phyloP scores from a whole-genome alignment of 2,797 vertebrate species.

The Lemur catta region DNA sequence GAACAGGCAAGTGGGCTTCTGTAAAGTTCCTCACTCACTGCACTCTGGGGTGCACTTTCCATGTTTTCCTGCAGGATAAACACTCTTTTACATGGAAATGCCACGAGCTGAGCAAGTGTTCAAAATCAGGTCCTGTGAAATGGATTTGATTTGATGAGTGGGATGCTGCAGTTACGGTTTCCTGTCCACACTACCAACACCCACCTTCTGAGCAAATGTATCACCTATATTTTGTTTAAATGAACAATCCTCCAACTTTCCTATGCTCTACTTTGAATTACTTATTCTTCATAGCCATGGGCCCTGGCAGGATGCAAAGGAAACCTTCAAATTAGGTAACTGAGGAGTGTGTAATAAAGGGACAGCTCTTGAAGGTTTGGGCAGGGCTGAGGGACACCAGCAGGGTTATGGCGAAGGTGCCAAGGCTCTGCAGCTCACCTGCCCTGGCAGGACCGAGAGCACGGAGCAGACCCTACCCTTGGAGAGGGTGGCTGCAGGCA shows the following conservation, averaged over 20 bases:
- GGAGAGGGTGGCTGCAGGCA: not conserved
- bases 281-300: not conserved
- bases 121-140: fast-evolving
- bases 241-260: not conserved
- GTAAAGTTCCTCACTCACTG: no score
- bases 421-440: not conserved
- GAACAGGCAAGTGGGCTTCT: not conserved
- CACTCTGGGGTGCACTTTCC: not conserved
- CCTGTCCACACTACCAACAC: no score
- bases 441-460: not conserved
- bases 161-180: not conserved
- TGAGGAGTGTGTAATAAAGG: not conserved
- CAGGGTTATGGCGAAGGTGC: not conserved
- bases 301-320: not conserved
- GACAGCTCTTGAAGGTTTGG: not conserved
- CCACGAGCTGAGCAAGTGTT: not conserved
- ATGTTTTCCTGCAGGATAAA: not conserved
- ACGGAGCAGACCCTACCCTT: no score
- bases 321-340: not conserved
- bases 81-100: not conserved
- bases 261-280: not conserved
- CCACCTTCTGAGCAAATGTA: not conserved
- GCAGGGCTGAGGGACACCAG: not conserved
- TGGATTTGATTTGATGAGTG: not conserved
- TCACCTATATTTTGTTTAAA: not conserved